phyloP scores from a whole-genome alignment of 1,140 invertebrate genomes.

The Neodiprion lecontei region DNA sequence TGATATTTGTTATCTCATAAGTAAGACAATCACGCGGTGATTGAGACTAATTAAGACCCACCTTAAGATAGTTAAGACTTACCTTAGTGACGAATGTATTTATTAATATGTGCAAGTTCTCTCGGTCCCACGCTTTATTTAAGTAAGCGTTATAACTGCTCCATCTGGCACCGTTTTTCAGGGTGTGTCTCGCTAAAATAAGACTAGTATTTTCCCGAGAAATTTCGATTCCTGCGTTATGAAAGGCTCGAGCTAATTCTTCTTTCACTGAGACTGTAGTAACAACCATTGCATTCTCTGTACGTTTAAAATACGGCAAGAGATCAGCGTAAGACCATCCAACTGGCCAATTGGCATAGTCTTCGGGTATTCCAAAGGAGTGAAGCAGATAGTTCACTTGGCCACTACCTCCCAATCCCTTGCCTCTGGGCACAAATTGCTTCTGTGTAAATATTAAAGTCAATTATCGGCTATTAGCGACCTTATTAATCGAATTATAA shows the following conservation, averaged over 20 bases:
- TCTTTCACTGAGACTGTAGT: conserved; percentile 58
- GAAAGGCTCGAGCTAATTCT: conserved; percentile 49
- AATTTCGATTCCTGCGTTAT: conserved; percentile 35
- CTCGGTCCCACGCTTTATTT: conserved; percentile 67
- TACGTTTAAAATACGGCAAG: conserved; percentile 63
- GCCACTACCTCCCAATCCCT: conserved; percentile 74
- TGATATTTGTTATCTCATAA: background rate
- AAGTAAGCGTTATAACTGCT: conserved; percentile 74
- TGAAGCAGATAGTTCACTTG: conserved; percentile 75
- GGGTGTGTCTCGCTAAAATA: conserved; percentile 64
- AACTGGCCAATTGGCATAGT: conserved; percentile 68
- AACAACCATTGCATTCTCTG: conserved; percentile 57
- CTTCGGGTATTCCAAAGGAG: conserved; percentile 66
- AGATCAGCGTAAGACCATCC: conserved; percentile 66
- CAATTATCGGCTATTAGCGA: too few species aligned
- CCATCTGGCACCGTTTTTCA: conserved; percentile 72
- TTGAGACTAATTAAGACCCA: conserved; percentile 3
- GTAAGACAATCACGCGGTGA: background rate
- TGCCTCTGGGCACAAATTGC: conserved; percentile 71
- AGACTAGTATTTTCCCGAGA: conserved; percentile 50
- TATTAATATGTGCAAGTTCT: conserved; percentile 74
- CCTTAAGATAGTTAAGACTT: conserved; percentile 12
- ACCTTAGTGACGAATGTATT: conserved; percentile 71
- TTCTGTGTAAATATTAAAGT: conserved; percentile 45
- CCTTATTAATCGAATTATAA: too few species aligned